Base-by-base conservation (phyloP, 2,113 vertebrate genomes). In the Psilopsiagon aymara region DNA sequence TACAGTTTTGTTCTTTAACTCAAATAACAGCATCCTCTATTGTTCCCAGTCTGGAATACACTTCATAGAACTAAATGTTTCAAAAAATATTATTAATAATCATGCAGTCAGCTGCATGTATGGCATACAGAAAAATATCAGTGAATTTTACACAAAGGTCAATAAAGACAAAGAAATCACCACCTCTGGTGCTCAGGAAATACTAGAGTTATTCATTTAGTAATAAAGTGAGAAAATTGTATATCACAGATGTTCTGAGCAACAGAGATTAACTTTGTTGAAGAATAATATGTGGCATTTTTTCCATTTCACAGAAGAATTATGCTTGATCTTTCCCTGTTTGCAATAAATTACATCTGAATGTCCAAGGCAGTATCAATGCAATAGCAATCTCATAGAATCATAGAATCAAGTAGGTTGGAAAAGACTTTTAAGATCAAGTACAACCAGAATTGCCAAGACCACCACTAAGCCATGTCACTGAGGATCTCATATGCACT, bases 321-420 rank as follows among this genome's bases (percentile, higher is more conserved):
- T 4, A 11, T 51, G 4, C 13, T 79, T 80, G n/a, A 87, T 52
- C 59, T 82, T 92, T 18, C 66, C 76, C 75, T 88, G 37, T 86
- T 97, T 95, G 44, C 15, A 96, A 66, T 92, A 93, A 95, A 81
- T 79, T 90, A 69, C 23, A 86, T 92, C 82, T 90, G 69, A 95
- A 96, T 96, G 35, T 57, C 60, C 59, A 87, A 86, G 52, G 31
- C 51, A 91, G 31, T 89, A 95, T 71, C 13, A 91, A 28, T 88
- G 88, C 52, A 57, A 91, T 55, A 91, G 21, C 57, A 94, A 92
- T 75, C 84, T 92, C 68, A 35, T 35, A 59, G 33, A 35, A 35
- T 23, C 33, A 35, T 35, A 59, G 33, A 35, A 59, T 59, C 57
- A 24, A 35, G 20, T 24, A 59, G 33, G 57, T 35, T 59, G 33